These are phyloP conservation scores for Catotricha subobsoleta DNA, from an alignment of 2,888 invertebrate genomes.

Conservation along the genomic window DNA sequence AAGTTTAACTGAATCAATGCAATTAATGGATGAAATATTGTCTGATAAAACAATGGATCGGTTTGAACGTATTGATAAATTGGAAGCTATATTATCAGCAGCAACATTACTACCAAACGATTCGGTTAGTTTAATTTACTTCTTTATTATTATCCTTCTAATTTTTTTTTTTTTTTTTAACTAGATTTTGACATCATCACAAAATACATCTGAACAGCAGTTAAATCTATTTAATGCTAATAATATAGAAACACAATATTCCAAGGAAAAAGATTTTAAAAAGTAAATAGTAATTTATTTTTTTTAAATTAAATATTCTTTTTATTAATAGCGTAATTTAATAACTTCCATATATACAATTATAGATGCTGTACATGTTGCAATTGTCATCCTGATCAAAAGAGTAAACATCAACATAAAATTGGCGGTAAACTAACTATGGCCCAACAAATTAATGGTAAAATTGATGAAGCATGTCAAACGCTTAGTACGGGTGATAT, in stretches of 20 bases:
- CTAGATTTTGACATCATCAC: background rate
- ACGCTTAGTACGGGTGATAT: slow-evolving; percentile 84
- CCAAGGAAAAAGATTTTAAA: background rate
- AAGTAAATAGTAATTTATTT: background rate
- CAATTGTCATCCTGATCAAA: too few relatives aligned
- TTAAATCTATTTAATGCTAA: background rate
- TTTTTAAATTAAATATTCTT: background rate
- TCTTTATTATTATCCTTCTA: background rate
- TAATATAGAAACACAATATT: background rate
- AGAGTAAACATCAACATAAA: too few relatives aligned
- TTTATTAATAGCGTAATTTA: too few relatives aligned
- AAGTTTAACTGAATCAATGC: slow-evolving; percentile 76
- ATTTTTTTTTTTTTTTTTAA: background rate
- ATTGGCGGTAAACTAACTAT: too few relatives aligned
- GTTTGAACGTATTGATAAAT: slow-evolving; percentile 66
- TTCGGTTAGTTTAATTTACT: slow-evolving; percentile 18
- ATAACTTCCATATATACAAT: too few relatives aligned
- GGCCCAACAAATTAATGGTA: too few relatives aligned
- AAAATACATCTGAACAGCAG: background rate
- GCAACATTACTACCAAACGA: slow-evolving; percentile 53
- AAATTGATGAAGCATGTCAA: slow-evolving; percentile 48
- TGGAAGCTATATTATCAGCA: slow-evolving; percentile 69
- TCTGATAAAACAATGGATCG: slow-evolving; percentile 69
- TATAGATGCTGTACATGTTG: too few relatives aligned
- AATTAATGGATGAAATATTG: slow-evolving; percentile 69